Conservation (phyloP, 2,888 invertebrate species). For the Helleia helle region DNA sequence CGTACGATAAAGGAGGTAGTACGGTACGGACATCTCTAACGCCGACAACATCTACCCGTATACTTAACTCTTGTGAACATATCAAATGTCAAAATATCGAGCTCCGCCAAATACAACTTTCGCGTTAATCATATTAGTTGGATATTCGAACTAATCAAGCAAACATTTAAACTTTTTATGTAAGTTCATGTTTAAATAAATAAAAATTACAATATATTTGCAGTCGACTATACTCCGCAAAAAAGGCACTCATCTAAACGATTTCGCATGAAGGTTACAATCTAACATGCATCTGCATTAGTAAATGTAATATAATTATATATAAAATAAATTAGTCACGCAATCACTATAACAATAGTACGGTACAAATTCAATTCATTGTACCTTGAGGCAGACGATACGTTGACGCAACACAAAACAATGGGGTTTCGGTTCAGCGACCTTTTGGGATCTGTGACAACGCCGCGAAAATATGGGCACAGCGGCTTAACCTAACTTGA, state of each 20-base stretch:
- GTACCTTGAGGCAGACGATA: slow-evolving; percentile 58
- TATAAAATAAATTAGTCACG: slow-evolving; percentile 46
- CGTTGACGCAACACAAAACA: slow-evolving; percentile 67
- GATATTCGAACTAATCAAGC: too few species aligned
- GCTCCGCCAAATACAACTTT: too few species aligned
- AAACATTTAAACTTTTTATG: too few species aligned
- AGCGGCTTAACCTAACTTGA: slow-evolving; percentile 20
- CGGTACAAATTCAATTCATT: slow-evolving; percentile 60
- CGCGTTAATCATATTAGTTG: too few species aligned
- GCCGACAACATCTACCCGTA: too few species aligned
- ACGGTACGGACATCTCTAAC: too few species aligned
- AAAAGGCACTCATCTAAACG: background rate
- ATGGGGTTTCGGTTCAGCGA: slow-evolving; percentile 65
- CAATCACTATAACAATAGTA: slow-evolving; percentile 53
- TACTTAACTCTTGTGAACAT: too few species aligned
- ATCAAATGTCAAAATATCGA: too few species aligned
- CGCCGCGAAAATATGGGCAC: slow-evolving; percentile 63
- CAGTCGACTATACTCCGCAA: background rate
- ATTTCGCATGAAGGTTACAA: slow-evolving; percentile 8
- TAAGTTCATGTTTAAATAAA: too few species aligned
- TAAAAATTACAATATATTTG: too few species aligned
- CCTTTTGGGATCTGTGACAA: slow-evolving; percentile 67
- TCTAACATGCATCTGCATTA: slow-evolving; percentile 26
- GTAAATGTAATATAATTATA: slow-evolving; percentile 34
- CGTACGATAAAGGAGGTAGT: too few species aligned